Percentiles rank a stretch among this genome's conserved stretches.
Conservation (phyloP, 2,797 vertebrate species). For the Pitangus sulphuratus region DNA sequence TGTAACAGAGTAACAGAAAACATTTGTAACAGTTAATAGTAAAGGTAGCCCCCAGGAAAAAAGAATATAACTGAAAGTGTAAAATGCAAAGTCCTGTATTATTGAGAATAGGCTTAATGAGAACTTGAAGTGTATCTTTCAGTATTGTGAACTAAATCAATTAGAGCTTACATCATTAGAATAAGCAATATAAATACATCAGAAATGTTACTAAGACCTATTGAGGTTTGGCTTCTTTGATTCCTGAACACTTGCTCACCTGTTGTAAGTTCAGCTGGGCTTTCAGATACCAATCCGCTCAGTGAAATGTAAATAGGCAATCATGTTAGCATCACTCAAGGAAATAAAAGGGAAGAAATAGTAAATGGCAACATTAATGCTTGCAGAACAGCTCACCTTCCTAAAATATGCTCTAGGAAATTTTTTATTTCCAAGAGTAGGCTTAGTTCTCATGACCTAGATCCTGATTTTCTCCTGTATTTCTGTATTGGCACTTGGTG, state of each 20-base stretch:
- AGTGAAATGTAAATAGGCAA: neutral
- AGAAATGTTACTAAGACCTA: neutral
- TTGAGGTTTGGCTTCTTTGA: neutral
- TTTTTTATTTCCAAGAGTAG: neutral
- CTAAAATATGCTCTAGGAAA: neutral
- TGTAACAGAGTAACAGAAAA: neutral
- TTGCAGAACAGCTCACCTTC: neutral
- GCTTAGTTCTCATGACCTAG: neutral
- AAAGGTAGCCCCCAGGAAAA: neutral
- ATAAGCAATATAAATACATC: neutral
- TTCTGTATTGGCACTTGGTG: neutral
- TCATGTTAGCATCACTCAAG: neutral
- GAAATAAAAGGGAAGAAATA: neutral
- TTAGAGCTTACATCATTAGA: neutral
- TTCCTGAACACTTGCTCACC: neutral
- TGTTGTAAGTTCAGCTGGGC: neutral
- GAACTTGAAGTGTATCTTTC: neutral
- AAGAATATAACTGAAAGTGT: neutral
- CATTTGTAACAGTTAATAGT: neutral
- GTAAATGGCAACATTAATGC: neutral
- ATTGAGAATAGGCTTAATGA: conserved; percentile 44
- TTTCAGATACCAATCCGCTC: neutral
- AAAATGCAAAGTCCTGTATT: neutral
- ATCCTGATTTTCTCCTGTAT: neutral
- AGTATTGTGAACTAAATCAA: neutral